phyloP scores from a whole-genome alignment of 2,113 vertebrate genomes.

The Poeciliopsis occidentalis region DNA sequence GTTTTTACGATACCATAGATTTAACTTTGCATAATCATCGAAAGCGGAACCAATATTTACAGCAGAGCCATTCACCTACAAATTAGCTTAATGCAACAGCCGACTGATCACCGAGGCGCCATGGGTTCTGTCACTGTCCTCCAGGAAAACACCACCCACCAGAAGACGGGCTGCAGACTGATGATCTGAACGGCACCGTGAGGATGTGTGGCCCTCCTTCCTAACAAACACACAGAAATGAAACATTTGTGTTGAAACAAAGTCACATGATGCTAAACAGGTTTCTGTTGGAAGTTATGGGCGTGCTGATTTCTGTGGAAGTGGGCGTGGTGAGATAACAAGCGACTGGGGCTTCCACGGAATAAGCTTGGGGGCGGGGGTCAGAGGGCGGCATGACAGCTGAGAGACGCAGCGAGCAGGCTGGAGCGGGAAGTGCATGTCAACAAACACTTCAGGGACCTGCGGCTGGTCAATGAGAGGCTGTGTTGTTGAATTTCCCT shows the following conservation, averaged over 20 bases:
- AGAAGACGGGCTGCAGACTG: background rate
- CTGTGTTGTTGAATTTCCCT: conserved; percentile 30
- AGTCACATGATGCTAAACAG: background rate
- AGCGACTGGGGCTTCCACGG: conserved; percentile 50
- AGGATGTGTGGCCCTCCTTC: conserved; percentile 14
- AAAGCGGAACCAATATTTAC: conserved; percentile 2
- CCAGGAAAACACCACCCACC: conserved; percentile 15
- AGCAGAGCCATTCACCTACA: conserved; percentile 22
- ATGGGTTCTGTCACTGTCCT: conserved; percentile 9
- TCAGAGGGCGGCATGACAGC: background rate
- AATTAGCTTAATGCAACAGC: conserved; percentile 6
- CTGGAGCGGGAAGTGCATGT: background rate
- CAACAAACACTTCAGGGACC: conserved; percentile 7
- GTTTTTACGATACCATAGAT: too few relatives aligned
- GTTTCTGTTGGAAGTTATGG: background rate
- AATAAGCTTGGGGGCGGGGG: conserved; percentile 25
- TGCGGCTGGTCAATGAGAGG: background rate
- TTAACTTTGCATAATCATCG: conserved; percentile 13
- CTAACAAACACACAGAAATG: conserved; percentile 3
- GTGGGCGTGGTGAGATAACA: conserved; percentile 55
- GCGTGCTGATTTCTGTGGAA: conserved; percentile 59
- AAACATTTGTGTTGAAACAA: background rate
- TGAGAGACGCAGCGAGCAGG: background rate
- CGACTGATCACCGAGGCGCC: background rate
- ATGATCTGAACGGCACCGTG: conserved; percentile 31